Conservation (phyloP, 1,140 invertebrate genomes). For the Brachionus paranguensis region DNA sequence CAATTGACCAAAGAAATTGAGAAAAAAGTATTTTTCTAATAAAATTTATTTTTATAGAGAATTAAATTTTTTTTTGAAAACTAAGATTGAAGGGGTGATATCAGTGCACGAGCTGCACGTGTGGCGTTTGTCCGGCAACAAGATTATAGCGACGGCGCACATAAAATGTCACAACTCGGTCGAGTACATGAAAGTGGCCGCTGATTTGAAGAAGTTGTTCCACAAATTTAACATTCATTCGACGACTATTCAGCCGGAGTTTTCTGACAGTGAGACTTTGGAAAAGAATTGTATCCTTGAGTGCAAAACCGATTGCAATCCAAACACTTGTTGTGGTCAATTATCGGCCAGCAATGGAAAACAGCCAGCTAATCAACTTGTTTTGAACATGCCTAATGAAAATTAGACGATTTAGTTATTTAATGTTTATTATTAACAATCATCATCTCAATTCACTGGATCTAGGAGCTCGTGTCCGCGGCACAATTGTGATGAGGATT, state of each 20-base stretch:
- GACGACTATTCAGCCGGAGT: conserved; percentile 62
- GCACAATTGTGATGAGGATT: not conserved
- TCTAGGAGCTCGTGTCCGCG: not conserved
- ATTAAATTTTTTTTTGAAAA: not conserved
- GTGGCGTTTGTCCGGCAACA: conserved; percentile 60
- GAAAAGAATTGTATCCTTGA: conserved; percentile 24
- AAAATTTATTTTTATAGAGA: too few species aligned
- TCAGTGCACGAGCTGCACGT: conserved; percentile 62
- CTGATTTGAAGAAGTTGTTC: conserved; percentile 57
- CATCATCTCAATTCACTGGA: not conserved
- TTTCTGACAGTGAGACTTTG: conserved; percentile 46
- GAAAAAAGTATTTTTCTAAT: conserved; percentile 45
- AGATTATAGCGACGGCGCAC: conserved; percentile 61
- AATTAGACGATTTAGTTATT: not conserved
- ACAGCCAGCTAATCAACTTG: not conserved
- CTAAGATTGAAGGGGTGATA: conserved; percentile 42
- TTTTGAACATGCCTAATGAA: conserved; percentile 1
- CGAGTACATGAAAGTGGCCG: conserved; percentile 59
- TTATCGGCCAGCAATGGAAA: not conserved
- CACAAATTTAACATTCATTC: conserved; percentile 61
- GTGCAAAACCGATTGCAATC: not conserved
- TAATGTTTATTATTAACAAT: not conserved
- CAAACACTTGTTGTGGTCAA: conserved; percentile 29
- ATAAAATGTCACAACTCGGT: conserved; percentile 57
- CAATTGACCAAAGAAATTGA: conserved; percentile 55